Conservation (phyloP, 2,888 invertebrate species). For the Gisinianus flammeolus region DNA sequence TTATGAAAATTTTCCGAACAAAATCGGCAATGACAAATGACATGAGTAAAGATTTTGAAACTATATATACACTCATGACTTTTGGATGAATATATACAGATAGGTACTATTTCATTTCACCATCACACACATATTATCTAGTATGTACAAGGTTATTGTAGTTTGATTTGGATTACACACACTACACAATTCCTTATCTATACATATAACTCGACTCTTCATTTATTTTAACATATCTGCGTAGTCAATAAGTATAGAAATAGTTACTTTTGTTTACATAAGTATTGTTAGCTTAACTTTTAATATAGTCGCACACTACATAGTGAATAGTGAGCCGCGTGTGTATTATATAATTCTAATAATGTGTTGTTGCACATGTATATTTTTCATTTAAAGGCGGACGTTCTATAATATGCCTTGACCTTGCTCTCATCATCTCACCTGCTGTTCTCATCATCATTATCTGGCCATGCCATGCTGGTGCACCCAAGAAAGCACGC, state of each 20-base stretch:
- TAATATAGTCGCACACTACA: background rate
- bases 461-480: no score
- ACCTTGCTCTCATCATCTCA: slow-evolving; percentile 8
- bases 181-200: no score
- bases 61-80: background rate
- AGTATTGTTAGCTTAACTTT: background rate
- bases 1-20: background rate
- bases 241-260: background rate
- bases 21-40: background rate
- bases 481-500: background rate
- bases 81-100: no score
- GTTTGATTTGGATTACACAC: no score
- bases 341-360: background rate
- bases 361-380: background rate
- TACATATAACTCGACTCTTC: background rate
- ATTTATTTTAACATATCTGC: background rate
- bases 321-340: background rate
- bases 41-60: background rate
- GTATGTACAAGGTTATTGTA: no score
- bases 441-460: background rate
- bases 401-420: slow-evolving; percentile 10
- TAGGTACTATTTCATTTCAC: no score
- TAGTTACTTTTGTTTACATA: no score
- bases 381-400: slow-evolving; percentile 9
- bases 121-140: no score